A percentile compares a stretch with the other conserved stretches of the same genome.
Evolutionary conservation across 1,140 invertebrate species (phyloP).

Genomic region (Melanaphis sacchari): DNA sequence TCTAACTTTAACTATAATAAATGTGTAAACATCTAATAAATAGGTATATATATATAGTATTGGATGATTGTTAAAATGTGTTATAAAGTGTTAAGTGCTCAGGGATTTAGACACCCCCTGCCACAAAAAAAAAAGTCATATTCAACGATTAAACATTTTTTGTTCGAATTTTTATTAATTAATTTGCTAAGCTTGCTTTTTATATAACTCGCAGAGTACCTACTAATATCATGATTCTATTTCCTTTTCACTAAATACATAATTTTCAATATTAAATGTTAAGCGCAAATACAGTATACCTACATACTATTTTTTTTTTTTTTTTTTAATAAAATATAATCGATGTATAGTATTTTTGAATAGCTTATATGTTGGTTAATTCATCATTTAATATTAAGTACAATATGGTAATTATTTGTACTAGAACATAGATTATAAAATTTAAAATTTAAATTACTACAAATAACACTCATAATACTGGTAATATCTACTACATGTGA

Average conservation of each 20-base stretch:
- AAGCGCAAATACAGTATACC: accelerated
- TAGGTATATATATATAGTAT: too few relatives aligned
- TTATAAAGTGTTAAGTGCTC: too few relatives aligned
- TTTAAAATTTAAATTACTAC: not conserved
- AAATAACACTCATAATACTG: not conserved
- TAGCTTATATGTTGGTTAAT: not conserved
- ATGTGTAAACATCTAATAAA: not conserved
- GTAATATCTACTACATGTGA: not conserved
- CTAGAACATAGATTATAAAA: not conserved
- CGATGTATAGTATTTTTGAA: not conserved
- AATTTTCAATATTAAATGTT: not conserved
- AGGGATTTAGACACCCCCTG: too few relatives aligned
- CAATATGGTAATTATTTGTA: not conserved
- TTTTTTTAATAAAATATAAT: not conserved
- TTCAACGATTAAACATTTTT: too few relatives aligned
- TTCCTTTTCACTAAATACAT: not conserved
- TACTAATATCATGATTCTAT: not conserved
- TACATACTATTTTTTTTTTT: not conserved
- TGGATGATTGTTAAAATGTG: not conserved
- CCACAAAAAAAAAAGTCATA: not conserved
- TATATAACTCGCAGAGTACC: not conserved
- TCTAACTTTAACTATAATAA: not conserved
- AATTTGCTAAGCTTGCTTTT: not conserved
- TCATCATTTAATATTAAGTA: not conserved
- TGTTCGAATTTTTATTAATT: not conserved